Evolutionary conservation across 2,113 vertebrate genomes (phyloP), one percentile per base, ranked within the genome.

Genomic region (Lynx canadensis): DNA sequence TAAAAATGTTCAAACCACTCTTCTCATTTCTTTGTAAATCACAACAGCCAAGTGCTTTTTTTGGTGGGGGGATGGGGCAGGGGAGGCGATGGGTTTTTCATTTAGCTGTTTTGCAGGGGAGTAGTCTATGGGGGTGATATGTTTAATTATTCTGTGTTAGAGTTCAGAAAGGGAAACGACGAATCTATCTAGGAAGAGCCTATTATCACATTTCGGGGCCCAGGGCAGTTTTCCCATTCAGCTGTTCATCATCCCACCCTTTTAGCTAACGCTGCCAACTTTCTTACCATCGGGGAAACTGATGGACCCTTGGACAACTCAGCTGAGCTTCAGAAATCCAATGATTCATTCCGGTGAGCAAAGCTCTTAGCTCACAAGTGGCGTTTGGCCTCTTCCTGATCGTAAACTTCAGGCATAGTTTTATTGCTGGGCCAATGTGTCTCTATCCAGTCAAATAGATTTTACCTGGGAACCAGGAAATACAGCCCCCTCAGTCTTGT

Each of bases 281-380:
- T 98, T 92, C 74, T 92, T 94, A 84, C 83, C 69, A 95, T 91
- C 71, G 88, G 36, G n/a, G n/a, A 97, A 76, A 76, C 83, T 89
- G 29, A 88, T 29, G 19, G 65, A 86, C 60, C 87, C 63, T 82
- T 97, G 57, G 36, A 95, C 36, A 96, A 95, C 86, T 98, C 88
- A 92, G 41, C 68, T 91, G 89, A 94, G 50, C 66, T 98, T 98
- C 55, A 93, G 80, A 97, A 98, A 97, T 65, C 96, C 78, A 96
- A 27, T 92, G 89, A 97, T 98, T 97, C 86, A 97, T 86, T 97
- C 71, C 94, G 91, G 65, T 90, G 82, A 98, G 80, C 91, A 98
- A 98, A 97, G 84, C 79, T 92, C 81, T 96, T 81, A 74, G 74
- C 55, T 92, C 73, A 97, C 55, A 81, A 96, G n/a, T 80, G 74